phyloP scores from a whole-genome alignment of 92 coral and sea anemone species.

The Nematostella vectensis region DNA sequence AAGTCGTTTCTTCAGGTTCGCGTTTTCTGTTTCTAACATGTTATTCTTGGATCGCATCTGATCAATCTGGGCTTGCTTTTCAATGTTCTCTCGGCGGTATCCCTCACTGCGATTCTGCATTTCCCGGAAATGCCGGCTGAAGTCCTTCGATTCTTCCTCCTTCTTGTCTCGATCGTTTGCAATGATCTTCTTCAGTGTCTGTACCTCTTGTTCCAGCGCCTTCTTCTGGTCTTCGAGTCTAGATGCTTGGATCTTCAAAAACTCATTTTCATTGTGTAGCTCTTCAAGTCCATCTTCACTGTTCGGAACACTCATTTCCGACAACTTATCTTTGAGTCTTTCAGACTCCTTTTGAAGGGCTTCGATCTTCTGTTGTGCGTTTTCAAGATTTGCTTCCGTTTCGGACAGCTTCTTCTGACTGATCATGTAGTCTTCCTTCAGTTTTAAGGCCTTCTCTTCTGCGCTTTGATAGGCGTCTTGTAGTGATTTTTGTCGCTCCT shows the following conservation, averaged over 20 bases:
- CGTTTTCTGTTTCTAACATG: constrained; percentile 55
- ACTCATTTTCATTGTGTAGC: constrained; percentile 43
- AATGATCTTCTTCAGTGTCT: constrained; percentile 43
- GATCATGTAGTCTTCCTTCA: constrained; percentile 55
- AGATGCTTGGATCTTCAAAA: constrained; percentile 31
- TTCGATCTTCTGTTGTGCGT: constrained; percentile 40
- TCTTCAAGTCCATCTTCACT: constrained; percentile 39
- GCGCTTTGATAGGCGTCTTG: constrained; percentile 46
- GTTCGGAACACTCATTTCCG: constrained; percentile 34
- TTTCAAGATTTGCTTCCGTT: constrained; percentile 56
- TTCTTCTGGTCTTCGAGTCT: constrained; percentile 60
- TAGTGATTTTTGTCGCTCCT: constrained; percentile 46
- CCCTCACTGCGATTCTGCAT: constrained; percentile 59
- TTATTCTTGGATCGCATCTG: constrained; percentile 55
- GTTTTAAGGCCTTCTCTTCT: constrained; percentile 39
- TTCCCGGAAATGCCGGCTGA: constrained; percentile 48
- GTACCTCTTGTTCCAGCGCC: constrained; percentile 64
- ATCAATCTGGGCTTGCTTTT: constrained; percentile 67
- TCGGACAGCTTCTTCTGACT: constrained; percentile 63
- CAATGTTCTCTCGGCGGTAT: constrained; percentile 56
- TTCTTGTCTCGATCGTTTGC: constrained; percentile 49
- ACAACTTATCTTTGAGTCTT: constrained; percentile 24
- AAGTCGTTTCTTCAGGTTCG: constrained; percentile 49
- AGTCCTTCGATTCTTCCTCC: constrained; percentile 52
- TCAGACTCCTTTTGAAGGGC: constrained; percentile 44